Evolutionary conservation across 2,113 vertebrate genomes (phyloP).

Genomic region (Formicarius rufipectus): DNA sequence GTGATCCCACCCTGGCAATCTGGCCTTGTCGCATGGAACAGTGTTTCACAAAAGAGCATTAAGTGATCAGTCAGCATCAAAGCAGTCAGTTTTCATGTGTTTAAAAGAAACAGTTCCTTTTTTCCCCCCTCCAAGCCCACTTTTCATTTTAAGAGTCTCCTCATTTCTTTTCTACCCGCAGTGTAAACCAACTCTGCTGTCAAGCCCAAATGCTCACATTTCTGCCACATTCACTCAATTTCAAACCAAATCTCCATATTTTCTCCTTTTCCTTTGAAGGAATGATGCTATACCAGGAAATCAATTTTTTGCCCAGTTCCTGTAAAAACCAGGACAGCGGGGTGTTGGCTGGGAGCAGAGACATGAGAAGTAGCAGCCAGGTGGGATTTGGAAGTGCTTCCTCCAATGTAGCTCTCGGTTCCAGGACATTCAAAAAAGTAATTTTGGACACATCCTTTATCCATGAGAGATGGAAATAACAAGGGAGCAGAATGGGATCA

Average conservation of each 20-base stretch:
- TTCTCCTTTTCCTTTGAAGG: neutral
- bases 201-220: neutral
- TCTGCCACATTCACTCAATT: neutral
- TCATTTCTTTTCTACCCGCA: neutral
- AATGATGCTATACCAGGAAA: neutral
- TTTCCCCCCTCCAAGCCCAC: neutral
- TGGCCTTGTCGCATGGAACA: rapidly evolving
- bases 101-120: neutral
- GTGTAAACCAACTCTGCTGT: neutral
- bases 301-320: neutral
- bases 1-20: neutral
- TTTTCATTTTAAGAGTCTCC: neutral
- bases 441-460: neutral
- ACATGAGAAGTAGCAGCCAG: neutral
- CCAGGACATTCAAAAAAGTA: neutral
- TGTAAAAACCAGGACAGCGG: neutral
- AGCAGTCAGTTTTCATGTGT: neutral
- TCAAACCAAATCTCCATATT: neutral
- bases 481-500: neutral
- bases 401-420: neutral
- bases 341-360: neutral
- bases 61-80: neutral
- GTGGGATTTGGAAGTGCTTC: neutral
- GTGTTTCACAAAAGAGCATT: neutral
- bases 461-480: neutral